A percentile compares a stretch with the other conserved stretches of the same genome.
Evolutionary conservation across 2,113 vertebrate genomes (phyloP).

Genomic region (Onychostruthus taczanowskii): DNA sequence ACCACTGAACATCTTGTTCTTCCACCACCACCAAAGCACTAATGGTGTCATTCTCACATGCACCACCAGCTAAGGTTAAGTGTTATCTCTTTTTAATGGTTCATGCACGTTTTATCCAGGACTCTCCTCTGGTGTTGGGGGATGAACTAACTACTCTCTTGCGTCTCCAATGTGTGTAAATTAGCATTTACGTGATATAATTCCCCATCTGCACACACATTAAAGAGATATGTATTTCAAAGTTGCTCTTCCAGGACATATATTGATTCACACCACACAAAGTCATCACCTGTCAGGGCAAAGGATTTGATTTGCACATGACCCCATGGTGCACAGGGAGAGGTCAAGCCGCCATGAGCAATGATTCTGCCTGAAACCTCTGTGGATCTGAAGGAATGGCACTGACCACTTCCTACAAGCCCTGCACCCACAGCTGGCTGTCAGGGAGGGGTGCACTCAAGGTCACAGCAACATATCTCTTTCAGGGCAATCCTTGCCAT

Average conservation of each 20-base stretch:
- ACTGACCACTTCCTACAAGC: neutral
- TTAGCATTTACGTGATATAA: conserved; percentile 9
- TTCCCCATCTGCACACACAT: conserved; percentile 6
- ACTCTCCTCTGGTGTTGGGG: neutral
- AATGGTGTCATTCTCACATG: neutral
- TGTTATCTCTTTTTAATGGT: neutral
- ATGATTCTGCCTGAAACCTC: neutral
- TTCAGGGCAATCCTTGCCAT: neutral
- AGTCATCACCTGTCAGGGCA: neutral
- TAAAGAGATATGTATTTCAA: neutral
- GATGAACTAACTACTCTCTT: conserved; percentile 7
- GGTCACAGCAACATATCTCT: neutral
- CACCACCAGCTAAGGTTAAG: conserved; percentile 30
- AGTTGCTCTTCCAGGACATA: neutral
- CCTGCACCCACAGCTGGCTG: neutral
- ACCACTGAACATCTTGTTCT: neutral
- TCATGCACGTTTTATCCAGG: neutral
- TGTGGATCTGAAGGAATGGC: neutral
- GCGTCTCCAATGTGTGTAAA: neutral
- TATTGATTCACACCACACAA: neutral
- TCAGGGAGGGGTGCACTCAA: neutral
- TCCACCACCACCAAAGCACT: neutral
- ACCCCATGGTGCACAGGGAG: neutral
- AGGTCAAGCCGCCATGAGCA: neutral
- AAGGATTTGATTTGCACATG: neutral